Evolutionary conservation across 1,140 invertebrate genomes (phyloP), one percentile per base, ranked within the genome.

Genomic region (Idris sp.): DNA sequence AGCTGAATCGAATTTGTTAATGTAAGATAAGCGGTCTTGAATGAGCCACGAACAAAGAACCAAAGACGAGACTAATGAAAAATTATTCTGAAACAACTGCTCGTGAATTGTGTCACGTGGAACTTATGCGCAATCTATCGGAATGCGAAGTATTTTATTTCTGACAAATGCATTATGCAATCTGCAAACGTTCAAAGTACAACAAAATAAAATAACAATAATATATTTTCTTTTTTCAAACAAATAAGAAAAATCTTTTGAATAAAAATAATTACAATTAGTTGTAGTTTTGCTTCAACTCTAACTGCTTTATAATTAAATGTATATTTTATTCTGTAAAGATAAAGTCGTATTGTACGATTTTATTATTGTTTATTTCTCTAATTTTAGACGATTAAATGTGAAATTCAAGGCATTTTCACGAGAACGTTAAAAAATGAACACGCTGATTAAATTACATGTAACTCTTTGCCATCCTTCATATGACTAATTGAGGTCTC

Each of bases 1-100:
- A 68, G 71, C 71, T 74, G 62, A 62, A 74, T 67, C 48, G 41
- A 67, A 62, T 67, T 74, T 68, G 61, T 62, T 67, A 74, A 67
- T 74, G 56, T 56, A 68, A 54, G 62, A 67, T 67, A 62, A 67
- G 46, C 54, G 71, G 19, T 62, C 56, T 48, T 61, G 54, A 67
- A 67, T 40, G 56, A 59, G 31, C 36, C 0, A 30, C 19, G 56
- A 64, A 62, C 68, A 64, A 72, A 64, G 67, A 56, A 48, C 43
- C 53, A 49, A 16, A 58, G 53, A 28, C 53, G 51, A 58, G 7
- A 19, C 65, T 26, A 13, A 38, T 38, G 64, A 69, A 69, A 59
- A 69, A 69, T 59, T 59, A 59, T 69, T 44, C 35, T 25, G 31
- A 68, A 44, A 25, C 31, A 16, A 33, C 51, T 25, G 26, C 13